phyloP scores from a whole-genome alignment of 2,888 invertebrate genomes.

The Lasius platythorax region DNA sequence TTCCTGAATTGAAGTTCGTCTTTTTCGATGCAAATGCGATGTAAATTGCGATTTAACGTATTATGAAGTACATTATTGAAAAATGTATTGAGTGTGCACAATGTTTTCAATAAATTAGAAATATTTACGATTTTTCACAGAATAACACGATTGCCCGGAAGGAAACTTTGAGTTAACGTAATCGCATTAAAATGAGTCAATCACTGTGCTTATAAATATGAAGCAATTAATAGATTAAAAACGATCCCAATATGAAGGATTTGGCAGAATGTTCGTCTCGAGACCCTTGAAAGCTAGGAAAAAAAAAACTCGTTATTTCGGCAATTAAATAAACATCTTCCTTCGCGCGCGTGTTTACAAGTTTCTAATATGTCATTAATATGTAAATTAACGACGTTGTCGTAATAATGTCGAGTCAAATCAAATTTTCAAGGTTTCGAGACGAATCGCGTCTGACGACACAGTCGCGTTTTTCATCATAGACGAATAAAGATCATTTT shows the following conservation, averaged over 20 bases:
- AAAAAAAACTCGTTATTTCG: neutral
- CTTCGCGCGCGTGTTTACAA: neutral
- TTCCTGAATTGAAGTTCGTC: slow-evolving; percentile 80
- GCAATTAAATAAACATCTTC: neutral
- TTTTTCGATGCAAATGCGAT: neutral
- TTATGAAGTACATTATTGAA: neutral
- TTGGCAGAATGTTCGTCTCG: neutral
- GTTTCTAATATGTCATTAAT: neutral
- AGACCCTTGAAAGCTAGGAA: neutral
- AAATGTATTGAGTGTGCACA: neutral
- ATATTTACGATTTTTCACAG: neutral
- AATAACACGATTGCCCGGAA: neutral
- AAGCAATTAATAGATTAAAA: neutral
- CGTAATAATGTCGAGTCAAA: neutral
- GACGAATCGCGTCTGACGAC: neutral
- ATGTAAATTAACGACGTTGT: neutral
- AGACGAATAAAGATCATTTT: too few relatives aligned
- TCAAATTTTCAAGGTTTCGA: neutral
- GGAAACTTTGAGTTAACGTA: neutral
- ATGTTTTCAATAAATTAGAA: neutral
- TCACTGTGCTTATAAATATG: neutral
- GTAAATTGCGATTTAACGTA: slow-evolving; percentile 15
- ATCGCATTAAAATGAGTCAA: neutral
- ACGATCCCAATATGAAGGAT: neutral
- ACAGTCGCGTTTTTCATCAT: neutral